Base-by-base conservation (phyloP, 2,797 vertebrate genomes). In the Ctenochaetus hawaiiensis region DNA sequence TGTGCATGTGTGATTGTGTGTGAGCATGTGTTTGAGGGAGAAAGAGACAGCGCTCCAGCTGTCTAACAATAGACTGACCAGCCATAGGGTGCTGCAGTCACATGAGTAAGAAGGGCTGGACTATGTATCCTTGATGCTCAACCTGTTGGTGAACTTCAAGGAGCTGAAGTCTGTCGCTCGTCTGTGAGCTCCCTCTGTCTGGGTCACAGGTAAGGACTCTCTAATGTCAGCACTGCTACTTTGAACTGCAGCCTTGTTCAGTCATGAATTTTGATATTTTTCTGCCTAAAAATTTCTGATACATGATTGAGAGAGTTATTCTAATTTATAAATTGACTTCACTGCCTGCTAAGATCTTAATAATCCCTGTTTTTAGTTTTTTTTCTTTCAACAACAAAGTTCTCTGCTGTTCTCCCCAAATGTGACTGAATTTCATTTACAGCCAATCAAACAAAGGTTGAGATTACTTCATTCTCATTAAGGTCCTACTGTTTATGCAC, bases 61-160 rank as follows among this genome's bases (percentile, higher is more conserved):
- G 78, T 86, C 94, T 94, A 95, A 95, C 94, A 95, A 94, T 94
- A 95, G 93, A 83, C 81, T 63, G 85, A 70, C 57, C 88, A 86
- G 83, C 91, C 85, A 93, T 91, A 91, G 92, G 89, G 70, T 39
- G 48, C 56, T 54, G 45, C 62, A 72, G 91, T 96, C 95, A 96
- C 93, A 89, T 96, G 95, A 84, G 80, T 54, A 72, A 57, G 71
- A 77, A 90, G 87, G 91, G 91, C 47, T 65, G 89, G 82, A 85
- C 85, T 90, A 86, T 88, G 91, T 93, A 93, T 92, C 86, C 86
- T 91, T 92, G 88, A 92, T 84, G 83, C 78, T 85, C 75, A 82
- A 83, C 75, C 72, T 89, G 89, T 71, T 87, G 48, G 76, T 88
- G 67, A 83, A 86, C 72, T 78, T 88, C 72, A 84, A 89, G 78